Conservation (phyloP, 2,888 invertebrate genomes). For the Caprella mutica region DNA sequence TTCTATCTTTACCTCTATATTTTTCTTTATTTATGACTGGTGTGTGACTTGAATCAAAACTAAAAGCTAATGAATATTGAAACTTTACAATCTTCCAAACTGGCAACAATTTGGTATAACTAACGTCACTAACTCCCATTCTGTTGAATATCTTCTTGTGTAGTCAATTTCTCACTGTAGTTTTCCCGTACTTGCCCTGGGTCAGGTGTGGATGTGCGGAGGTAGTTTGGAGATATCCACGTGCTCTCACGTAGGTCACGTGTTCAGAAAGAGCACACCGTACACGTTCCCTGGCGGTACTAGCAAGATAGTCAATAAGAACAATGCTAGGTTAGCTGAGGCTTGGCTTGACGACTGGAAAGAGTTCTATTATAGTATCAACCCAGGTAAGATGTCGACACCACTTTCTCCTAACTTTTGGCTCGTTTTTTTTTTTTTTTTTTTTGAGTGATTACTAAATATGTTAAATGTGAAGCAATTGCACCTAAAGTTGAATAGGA, state of each 20-base stretch:
- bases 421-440: background rate
- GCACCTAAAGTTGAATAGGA: background rate
- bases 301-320: constrained; percentile 93
- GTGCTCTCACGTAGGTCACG: constrained; percentile 90
- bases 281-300: constrained; percentile 98
- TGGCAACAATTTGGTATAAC: too few species aligned
- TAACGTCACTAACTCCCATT: too few species aligned
- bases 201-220: constrained; percentile 95
- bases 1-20: too few species aligned
- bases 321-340: constrained; percentile 94
- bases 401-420: background rate
- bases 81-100: too few species aligned
- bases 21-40: too few species aligned
- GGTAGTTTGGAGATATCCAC: constrained; percentile 86
- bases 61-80: too few species aligned
- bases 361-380: constrained; percentile 97
- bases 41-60: too few species aligned
- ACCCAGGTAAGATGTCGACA: constrained; percentile 61
- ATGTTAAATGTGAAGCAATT: background rate
- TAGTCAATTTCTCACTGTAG: too few species aligned
- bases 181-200: too few species aligned
- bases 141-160: background rate
- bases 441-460: background rate
- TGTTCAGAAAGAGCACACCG: constrained; percentile 94
- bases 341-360: constrained; percentile 99